Evolutionary conservation across 2,888 invertebrate species (phyloP), one percentile per base, ranked within the genome.

Genomic region (Ditylenchus weischeri): DNA sequence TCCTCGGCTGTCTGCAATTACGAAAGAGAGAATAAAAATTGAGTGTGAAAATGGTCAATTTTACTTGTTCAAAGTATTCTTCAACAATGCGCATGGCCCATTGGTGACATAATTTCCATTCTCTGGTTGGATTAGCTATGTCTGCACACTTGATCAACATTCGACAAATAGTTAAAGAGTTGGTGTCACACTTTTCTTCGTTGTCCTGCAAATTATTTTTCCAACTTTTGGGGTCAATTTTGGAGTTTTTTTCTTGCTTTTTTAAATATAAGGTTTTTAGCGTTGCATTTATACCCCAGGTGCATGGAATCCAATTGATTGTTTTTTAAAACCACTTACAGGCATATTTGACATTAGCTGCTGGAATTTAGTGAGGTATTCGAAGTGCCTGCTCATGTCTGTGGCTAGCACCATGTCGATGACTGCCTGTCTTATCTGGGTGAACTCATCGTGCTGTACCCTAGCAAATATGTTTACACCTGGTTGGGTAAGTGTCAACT

Each of bases 371-470:
- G 93, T 91, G 81, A 96, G 87, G 84, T 96, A 93, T 85, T 96
- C 95, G 85, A 95, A 96, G 86, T 98, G 96, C 84, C 92, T 91
- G 70, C 93, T 92, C 94, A 98, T 98, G 86, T 98, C 96, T 4
- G 96, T 98, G 47, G 96, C 96, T 79, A 74, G 87, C 83, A 98
- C 94, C 93, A 96, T 95, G 86, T 96, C 96, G 77, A 98, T 90
- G 70, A 96, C 89, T 84, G 90, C 91, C 84, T 92, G 90, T 71
- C 96, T 88, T 76, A 92, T 88, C 67, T 89, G 86, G 85, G 91
- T 90, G 86, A 91, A 96, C 62, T 90, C 90, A 75, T 93, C 93
- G 78, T 90, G 89, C 85, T 71, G 78, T 74, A 87, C 75, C 70
- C 84, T 84, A 89, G 87, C 92, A 86, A 96, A 95, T 83, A 98